A percentile compares a stretch with the other conserved stretches of the same genome.
These are phyloP conservation scores for Habroteleia sp. DNA, from an alignment of 2,888 invertebrate species.

Conservation along the genomic window DNA sequence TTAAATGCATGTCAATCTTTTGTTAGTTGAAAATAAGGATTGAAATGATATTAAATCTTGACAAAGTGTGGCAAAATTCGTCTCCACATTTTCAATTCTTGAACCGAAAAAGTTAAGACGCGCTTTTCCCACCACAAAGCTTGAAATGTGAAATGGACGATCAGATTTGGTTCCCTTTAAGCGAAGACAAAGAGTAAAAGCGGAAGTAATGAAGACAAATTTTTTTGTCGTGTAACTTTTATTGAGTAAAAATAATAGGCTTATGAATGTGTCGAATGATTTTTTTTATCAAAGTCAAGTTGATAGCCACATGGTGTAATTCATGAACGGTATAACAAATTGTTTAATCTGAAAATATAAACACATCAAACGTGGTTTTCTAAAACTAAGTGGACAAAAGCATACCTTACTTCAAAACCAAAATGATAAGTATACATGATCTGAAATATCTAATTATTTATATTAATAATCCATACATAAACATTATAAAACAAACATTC, in stretches of 20 bases:
- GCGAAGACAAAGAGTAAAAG: constrained; percentile 1
- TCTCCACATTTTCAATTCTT: constrained; percentile 8
- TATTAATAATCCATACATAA: constrained; percentile 5
- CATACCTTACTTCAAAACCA: not conserved
- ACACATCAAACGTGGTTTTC: not conserved
- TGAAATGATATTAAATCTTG: too few species aligned
- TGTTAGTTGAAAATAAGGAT: too few species aligned
- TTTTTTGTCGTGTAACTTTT: not conserved
- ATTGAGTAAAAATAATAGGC: not conserved
- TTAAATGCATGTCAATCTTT: too few species aligned
- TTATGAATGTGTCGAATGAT: not conserved
- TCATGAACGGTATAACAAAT: not conserved
- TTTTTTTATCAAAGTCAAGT: not conserved
- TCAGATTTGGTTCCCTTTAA: not conserved
- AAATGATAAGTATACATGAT: constrained; percentile 4
- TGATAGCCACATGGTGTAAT: not conserved
- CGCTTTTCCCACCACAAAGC: constrained; percentile 16
- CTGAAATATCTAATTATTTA: not conserved
- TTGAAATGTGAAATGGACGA: constrained; percentile 7
- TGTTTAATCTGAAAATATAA: not conserved
- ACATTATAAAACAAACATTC: constrained; percentile 2
- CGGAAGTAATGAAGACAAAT: constrained; percentile 1
- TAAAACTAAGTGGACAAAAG: constrained; percentile 2
- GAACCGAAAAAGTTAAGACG: not conserved
- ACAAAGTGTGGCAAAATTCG: constrained; percentile 3